phyloP scores from a whole-genome alignment of 2,888 invertebrate species.

The Petrophora chlorosata region DNA sequence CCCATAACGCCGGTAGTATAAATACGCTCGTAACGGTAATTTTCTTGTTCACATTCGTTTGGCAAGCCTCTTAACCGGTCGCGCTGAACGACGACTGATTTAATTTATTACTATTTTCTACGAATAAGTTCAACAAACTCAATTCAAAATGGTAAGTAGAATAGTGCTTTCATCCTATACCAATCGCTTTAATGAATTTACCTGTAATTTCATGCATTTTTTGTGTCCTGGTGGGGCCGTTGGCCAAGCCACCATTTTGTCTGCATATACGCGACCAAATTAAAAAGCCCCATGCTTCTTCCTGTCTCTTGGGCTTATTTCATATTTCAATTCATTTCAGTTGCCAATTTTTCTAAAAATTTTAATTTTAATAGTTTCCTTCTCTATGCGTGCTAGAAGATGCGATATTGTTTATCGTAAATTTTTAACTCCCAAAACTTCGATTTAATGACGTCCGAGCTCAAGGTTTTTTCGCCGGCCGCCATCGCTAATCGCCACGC shows the following conservation, averaged over 20 bases:
- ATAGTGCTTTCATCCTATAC: constrained; percentile 34
- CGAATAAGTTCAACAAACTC: constrained; percentile 76
- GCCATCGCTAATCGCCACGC: too few species aligned
- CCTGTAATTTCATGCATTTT: neutral
- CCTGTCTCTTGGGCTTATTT: neutral
- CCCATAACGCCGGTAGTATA: constrained; percentile 81
- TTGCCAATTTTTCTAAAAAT: neutral
- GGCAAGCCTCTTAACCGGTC: constrained; percentile 88
- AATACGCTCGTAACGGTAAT: constrained; percentile 76
- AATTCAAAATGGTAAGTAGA: constrained; percentile 78
- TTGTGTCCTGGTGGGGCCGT: constrained; percentile 47
- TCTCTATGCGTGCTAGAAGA: constrained; percentile 21
- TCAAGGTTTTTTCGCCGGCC: constrained; percentile 44
- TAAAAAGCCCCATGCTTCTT: constrained; percentile 21
- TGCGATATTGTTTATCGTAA: constrained; percentile 37
- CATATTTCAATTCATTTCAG: neutral
- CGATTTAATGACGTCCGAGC: constrained; percentile 26
- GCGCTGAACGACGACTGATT: constrained; percentile 83
- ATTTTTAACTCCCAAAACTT: too few species aligned
- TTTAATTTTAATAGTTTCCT: neutral
- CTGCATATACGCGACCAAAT: constrained; percentile 47
- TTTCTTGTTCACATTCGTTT: constrained; percentile 84
- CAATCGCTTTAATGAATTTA: constrained; percentile 14
- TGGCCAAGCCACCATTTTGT: constrained; percentile 76
- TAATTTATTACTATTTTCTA: constrained; percentile 73